phyloP scores from a whole-genome alignment of 2,888 invertebrate genomes.

The Morpho deidamia region DNA sequence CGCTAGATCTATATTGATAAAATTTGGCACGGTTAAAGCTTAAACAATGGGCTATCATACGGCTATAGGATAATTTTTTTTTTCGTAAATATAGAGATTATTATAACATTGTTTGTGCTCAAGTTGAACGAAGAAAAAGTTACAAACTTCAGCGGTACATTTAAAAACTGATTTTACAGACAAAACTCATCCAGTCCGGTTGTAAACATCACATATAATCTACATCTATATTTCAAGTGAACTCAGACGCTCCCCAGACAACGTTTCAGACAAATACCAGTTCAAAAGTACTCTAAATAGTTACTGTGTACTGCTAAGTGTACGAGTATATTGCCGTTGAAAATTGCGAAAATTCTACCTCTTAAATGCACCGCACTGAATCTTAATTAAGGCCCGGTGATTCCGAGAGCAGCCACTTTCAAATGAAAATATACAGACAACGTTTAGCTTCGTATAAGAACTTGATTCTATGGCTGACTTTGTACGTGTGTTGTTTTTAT shows the following conservation, averaged over 20 bases:
- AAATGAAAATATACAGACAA: neutral
- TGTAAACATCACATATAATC: conserved; percentile 13
- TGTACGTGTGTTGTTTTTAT: no score
- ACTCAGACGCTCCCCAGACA: conserved; percentile 10
- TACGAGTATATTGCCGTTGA: conserved; percentile 5
- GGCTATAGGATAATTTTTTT: no score
- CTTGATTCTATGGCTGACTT: no score
- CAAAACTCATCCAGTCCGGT: conserved; percentile 5
- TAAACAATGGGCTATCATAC: no score
- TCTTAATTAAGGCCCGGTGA: conserved; percentile 8
- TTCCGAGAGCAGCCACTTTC: neutral
- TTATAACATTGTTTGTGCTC: no score
- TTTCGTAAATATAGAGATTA: no score
- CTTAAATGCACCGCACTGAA: neutral
- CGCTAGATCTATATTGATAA: no score
- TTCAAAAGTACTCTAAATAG: conserved; percentile 15
- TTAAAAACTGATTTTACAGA: conserved; percentile 14
- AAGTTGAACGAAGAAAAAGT: neutral
- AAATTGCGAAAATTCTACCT: conserved; percentile 12
- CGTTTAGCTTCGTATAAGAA: no score
- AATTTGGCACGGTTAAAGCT: no score
- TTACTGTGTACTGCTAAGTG: conserved; percentile 3
- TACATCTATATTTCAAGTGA: conserved; percentile 6
- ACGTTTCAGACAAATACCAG: conserved; percentile 11
- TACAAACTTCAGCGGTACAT: conserved; percentile 6